phyloP scores from a whole-genome alignment of 1,140 invertebrate species.

The Neodiprion fabricii region DNA sequence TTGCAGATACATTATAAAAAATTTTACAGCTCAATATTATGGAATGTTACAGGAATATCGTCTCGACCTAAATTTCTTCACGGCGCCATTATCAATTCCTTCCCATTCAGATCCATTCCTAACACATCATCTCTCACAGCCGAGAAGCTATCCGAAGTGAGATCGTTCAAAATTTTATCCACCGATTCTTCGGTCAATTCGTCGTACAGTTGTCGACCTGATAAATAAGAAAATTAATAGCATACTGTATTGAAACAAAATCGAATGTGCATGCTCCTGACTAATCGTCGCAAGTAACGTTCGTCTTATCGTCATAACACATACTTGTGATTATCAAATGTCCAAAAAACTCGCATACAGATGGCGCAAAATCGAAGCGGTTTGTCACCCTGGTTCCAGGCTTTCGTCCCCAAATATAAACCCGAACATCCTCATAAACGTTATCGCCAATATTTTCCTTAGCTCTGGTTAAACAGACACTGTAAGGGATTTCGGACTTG shows the following conservation, averaged over 20 bases:
- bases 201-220: slow-evolving; percentile 58
- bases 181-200: slow-evolving; percentile 53
- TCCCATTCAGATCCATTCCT: too few species aligned
- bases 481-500: slow-evolving; percentile 69
- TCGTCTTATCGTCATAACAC: background rate
- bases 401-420: slow-evolving; percentile 72
- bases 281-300: too few species aligned
- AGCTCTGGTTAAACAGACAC: slow-evolving; percentile 72
- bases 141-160: slow-evolving; percentile 54
- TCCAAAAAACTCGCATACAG: slow-evolving; percentile 72
- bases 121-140: slow-evolving; percentile 25
- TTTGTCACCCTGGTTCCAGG: slow-evolving; percentile 63
- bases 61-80: too few species aligned
- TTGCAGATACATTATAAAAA: too few species aligned
- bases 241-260: slow-evolving; percentile 15
- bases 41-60: too few species aligned
- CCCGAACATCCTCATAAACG: slow-evolving; percentile 55
- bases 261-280: too few species aligned
- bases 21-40: too few species aligned
- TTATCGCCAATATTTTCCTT: slow-evolving; percentile 36
- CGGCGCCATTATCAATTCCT: too few species aligned
- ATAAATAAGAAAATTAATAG: slow-evolving; percentile 40
- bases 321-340: slow-evolving; percentile 71
- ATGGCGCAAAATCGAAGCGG: slow-evolving; percentile 65
- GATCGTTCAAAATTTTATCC: slow-evolving; percentile 51